Base-by-base conservation (phyloP, 2,797 vertebrate genomes). In the Intellagama lesueurii region DNA sequence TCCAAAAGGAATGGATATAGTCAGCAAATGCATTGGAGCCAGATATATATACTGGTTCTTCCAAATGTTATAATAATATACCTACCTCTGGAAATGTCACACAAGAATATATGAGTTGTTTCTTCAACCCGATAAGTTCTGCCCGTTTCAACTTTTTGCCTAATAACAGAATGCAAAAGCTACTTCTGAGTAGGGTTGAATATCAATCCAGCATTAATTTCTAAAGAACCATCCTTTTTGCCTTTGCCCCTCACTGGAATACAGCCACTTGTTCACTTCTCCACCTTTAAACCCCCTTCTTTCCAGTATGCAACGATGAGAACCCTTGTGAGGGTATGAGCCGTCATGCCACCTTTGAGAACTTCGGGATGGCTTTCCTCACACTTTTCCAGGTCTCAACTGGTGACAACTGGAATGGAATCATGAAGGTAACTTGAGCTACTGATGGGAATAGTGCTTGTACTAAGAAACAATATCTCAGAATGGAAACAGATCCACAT, bases 341-440 rank as follows among this genome's bases (percentile, higher is more conserved):
- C 95, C 98, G 99, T 90, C 99, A 99, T 0, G 99, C 99, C 93
- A 99, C 99, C 90, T 99, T 99, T 72, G 98, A 99, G 93, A 99
- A 99, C 96, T 99, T 99, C 3, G 99, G 99, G 95, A 99, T 99
- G 99, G 99, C 99, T 83, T 99, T 99, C 96, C 98, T 99, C 95
- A 99, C 99, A 0, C 98, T 99, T 88, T 99, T 99, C 96, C 98
- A 99, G 96, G 99, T 99, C 95, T 99, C 99, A 93, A 99, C 99
- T 0, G 99, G 99, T 0, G 99, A 99, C 97, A 99, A 99, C 96
- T 99, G 99, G 99, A 99, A 99, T 1, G 99, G 99, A 92, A 99
- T 99, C 90, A 99, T 99, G 98, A 99, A 99, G 98, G 99, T 99
- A 98, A 95, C 47, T 3, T 32, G 11, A 81, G 75, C 19, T 1